Evolutionary conservation across 2,113 vertebrate species (phyloP).

Genomic region (Charadrius vociferus): DNA sequence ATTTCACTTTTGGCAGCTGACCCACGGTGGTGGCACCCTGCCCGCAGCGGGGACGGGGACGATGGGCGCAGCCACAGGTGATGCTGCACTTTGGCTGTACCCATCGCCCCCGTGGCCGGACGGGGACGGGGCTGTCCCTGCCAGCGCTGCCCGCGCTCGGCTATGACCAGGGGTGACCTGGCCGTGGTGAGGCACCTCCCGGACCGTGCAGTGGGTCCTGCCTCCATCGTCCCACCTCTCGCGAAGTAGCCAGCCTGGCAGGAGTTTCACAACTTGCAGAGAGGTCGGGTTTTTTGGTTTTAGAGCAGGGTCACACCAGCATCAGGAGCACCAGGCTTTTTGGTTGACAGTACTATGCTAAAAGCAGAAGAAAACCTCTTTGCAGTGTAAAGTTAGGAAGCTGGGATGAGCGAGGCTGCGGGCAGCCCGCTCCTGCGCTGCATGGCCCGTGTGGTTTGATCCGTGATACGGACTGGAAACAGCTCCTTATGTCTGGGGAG

Average conservation of each 20-base stretch:
- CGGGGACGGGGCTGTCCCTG: neutral
- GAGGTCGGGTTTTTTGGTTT: neutral
- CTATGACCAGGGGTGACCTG: neutral
- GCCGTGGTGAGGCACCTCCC: neutral
- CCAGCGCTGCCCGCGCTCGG: neutral
- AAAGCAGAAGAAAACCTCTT: neutral
- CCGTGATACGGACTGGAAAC: neutral
- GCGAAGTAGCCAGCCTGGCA: rapidly evolving
- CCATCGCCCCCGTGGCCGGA: rapidly evolving
- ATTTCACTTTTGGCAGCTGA: neutral
- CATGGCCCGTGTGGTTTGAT: too few species aligned
- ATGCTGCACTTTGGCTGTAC: neutral
- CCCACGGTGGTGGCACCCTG: rapidly evolving
- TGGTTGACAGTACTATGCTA: neutral
- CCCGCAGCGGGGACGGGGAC: rapidly evolving
- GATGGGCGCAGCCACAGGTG: neutral
- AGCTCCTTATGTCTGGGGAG: neutral
- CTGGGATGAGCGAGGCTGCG: neutral
- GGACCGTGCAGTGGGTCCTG: rapidly evolving
- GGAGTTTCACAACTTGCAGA: neutral
- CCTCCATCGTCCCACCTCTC: rapidly evolving
- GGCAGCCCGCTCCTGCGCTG: neutral
- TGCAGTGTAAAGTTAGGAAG: neutral
- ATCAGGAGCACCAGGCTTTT: neutral
- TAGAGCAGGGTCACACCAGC: neutral